Conservation (phyloP, 2,888 invertebrate genomes). For the Abrostola triplasia region DNA sequence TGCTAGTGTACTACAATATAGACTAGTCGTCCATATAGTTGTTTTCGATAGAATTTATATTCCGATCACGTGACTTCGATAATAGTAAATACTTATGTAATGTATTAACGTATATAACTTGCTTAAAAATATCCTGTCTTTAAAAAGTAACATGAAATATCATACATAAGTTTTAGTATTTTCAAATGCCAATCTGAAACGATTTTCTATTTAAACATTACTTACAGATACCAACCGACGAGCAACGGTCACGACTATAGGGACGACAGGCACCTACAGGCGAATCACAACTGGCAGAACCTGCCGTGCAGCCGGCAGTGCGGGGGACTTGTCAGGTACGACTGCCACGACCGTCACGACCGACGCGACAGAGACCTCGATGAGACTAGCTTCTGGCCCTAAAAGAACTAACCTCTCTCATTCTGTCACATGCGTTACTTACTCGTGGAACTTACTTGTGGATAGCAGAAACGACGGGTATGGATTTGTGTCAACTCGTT, state of each 20-base stretch:
- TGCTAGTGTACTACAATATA: neutral
- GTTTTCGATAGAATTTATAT: too few species aligned
- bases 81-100: too few species aligned
- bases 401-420: slow-evolving; percentile 62
- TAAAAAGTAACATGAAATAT: too few species aligned
- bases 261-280: slow-evolving; percentile 67
- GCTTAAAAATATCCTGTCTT: too few species aligned
- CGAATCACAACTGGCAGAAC: slow-evolving; percentile 75
- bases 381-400: slow-evolving; percentile 75
- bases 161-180: too few species aligned
- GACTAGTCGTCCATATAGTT: too few species aligned
- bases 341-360: slow-evolving; percentile 13
- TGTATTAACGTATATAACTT: too few species aligned
- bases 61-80: too few species aligned
- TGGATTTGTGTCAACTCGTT: slow-evolving; percentile 50
- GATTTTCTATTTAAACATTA: neutral
- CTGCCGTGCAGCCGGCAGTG: slow-evolving; percentile 80
- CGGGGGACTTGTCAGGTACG: slow-evolving; percentile 84
- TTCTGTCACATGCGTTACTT: slow-evolving; percentile 73
- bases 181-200: too few species aligned
- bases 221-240: slow-evolving; percentile 62
- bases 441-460: slow-evolving; percentile 63
- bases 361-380: slow-evolving; percentile 60
- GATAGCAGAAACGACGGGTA: slow-evolving; percentile 72
- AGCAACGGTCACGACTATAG: slow-evolving; percentile 58